phyloP scores from a whole-genome alignment of 2,113 vertebrate genomes.

The Myxocyprinus asiaticus region DNA sequence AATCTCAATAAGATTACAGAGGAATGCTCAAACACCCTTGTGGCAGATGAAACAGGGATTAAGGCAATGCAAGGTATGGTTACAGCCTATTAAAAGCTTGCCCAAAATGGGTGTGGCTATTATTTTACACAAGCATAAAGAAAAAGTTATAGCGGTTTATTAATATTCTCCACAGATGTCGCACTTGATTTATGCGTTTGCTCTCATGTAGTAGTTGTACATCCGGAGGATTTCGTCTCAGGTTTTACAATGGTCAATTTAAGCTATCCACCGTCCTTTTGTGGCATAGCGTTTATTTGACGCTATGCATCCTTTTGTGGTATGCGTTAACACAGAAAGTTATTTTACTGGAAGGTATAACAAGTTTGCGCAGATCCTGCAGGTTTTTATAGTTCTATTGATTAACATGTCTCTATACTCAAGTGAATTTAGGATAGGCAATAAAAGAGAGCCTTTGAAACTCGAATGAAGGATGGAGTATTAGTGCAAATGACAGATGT shows the following conservation, averaged over 20 bases:
- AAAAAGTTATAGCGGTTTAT: conserved; percentile 23
- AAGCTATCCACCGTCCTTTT: neutral
- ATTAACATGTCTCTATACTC: conserved; percentile 19
- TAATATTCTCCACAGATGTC: conserved; percentile 19
- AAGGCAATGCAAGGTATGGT: conserved; percentile 48
- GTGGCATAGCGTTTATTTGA: too few species aligned
- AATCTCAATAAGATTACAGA: conserved; percentile 49
- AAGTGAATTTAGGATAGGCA: neutral
- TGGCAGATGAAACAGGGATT: conserved; percentile 43
- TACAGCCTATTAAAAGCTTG: conserved; percentile 28
- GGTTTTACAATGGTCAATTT: conserved; percentile 18
- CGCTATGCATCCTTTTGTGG: neutral
- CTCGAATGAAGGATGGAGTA: neutral
- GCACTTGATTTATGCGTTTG: neutral
- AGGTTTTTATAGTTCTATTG: conserved; percentile 22
- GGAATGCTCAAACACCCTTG: conserved; percentile 39
- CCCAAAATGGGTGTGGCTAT: conserved; percentile 14
- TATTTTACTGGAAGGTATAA: conserved; percentile 29
- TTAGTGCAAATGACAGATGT: conserved; percentile 59
- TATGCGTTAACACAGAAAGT: neutral
- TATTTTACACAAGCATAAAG: conserved; percentile 31
- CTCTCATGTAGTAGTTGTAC: neutral
- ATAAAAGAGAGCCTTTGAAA: conserved; percentile 9
- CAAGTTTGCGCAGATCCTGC: conserved; percentile 16
- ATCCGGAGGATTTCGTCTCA: conserved; percentile 7